Percentiles rank a stretch among this genome's conserved stretches.
Evolutionary conservation across 1,140 invertebrate genomes (phyloP).

Genomic region (Delia radicum): DNA sequence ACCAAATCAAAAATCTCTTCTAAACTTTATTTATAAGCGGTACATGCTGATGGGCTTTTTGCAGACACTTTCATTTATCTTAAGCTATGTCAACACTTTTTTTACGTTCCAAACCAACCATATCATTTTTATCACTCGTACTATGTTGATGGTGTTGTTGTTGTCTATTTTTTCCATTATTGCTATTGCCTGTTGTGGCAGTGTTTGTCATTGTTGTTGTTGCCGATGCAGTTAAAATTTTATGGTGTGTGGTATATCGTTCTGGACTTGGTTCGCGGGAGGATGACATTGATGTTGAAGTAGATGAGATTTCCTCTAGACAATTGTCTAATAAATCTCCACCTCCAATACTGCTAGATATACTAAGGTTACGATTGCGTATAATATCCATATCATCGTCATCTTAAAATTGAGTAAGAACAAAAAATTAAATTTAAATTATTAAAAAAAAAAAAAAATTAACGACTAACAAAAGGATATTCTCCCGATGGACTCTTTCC

Average conservation of each 20-base stretch:
- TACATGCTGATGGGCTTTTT: too few species aligned
- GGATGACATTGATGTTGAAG: constrained; percentile 28
- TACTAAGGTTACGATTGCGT: constrained; percentile 18
- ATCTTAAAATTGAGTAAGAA: too few species aligned
- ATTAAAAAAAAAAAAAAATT: too few species aligned
- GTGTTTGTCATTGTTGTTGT: constrained; percentile 11
- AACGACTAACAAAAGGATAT: too few species aligned
- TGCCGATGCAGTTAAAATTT: constrained; percentile 9
- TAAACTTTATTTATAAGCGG: too few species aligned
- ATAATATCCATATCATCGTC: neutral
- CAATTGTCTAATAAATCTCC: constrained; percentile 29
- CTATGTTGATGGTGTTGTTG: neutral
- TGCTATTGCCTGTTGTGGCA: neutral
- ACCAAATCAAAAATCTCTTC: too few species aligned
- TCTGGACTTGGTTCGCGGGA: constrained; percentile 31
- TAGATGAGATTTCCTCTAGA: constrained; percentile 30
- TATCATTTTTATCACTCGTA: neutral
- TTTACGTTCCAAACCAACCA: neutral
- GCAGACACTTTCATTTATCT: neutral
- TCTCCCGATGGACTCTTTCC: too few species aligned
- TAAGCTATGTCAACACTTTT: constrained; percentile 16
- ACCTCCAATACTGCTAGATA: constrained; percentile 14
- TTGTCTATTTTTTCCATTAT: neutral
- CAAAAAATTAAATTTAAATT: too few species aligned
- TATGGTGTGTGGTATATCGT: neutral